Evolutionary conservation across 2,113 vertebrate genomes (phyloP), one percentile per base, ranked within the genome.

Genomic region (Peromyscus leucopus): DNA sequence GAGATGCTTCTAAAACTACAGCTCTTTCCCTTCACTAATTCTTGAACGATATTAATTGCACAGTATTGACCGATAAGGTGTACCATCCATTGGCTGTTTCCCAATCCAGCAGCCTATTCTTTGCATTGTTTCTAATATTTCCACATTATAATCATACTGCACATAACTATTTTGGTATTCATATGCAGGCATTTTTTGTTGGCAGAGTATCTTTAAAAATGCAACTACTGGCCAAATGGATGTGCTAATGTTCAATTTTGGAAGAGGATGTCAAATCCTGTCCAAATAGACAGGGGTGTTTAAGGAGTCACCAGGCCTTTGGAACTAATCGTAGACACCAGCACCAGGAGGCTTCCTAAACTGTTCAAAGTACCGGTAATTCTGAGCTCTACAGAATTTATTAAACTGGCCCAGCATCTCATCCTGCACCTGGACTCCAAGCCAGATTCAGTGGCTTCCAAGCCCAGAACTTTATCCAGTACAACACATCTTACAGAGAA

Each of bases 221-320:
- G 16, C 59, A 85, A 92, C 16, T 84, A 46, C 39, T 86, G 9
- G 26, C 59, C 26, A 61, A 12, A 84, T 59, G 19, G 42, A 57
- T 48, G 31, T 82, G 22, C 21, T 72, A 48, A 74, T 72, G 48
- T 46, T 85, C 48, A 65, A 69, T 82, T 91, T 93, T 65, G 36
- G 46, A 94, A 94, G 57, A 72, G 9, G 63, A 28, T 36, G 55
- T 1, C 91, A 82, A 95, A 65, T 71, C 90, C 36, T 92, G 55
- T 94, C 75, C 90, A 57, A 67, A 96, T 76, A 95, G 12, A 1
- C 61, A 93, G 39, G 22, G 46, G 57, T 63, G 57, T 90, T 94
- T 76, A 83, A 95, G 42, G 74, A 86, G 8, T 36, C 78, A 12
- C 2, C 11, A 51, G 63, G 7, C 28, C 36, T 85, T 88, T 69